These are phyloP conservation scores for Habrosyne pyritoides DNA, from an alignment of 2,888 invertebrate species.

Conservation along the genomic window DNA sequence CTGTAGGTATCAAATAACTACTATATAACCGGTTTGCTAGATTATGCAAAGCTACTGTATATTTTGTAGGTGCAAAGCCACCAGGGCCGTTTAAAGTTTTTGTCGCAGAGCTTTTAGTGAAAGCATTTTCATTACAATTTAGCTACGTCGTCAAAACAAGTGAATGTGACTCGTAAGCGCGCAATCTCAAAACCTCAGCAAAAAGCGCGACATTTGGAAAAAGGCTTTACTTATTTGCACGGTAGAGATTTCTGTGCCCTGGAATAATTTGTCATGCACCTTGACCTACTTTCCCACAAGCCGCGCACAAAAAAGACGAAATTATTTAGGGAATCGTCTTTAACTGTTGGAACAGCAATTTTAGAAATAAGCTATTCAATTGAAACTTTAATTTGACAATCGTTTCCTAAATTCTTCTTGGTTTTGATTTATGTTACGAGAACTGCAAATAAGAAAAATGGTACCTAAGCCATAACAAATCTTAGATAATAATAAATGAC, in stretches of 20 bases:
- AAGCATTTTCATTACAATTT: constrained; percentile 30
- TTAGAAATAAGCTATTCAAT: constrained; percentile 36
- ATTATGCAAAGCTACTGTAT: not conserved
- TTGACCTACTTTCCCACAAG: constrained; percentile 54
- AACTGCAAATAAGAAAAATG: not conserved
- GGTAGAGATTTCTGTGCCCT: constrained; percentile 45
- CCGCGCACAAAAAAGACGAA: constrained; percentile 35
- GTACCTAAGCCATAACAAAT: no score
- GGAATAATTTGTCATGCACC: constrained; percentile 66
- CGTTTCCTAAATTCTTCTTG: constrained; percentile 10
- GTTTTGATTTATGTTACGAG: not conserved
- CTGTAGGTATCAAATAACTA: no score
- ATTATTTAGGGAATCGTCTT: constrained; percentile 46
- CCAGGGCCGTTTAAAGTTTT: not conserved
- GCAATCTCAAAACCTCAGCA: constrained; percentile 39
- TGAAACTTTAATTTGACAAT: constrained; percentile 25
- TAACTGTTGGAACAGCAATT: constrained; percentile 43
- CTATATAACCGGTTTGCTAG: not conserved
- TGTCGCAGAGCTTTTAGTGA: constrained; percentile 17
- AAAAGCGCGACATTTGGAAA: constrained; percentile 56
- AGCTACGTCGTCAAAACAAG: constrained; percentile 26
- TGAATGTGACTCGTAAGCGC: constrained; percentile 19
- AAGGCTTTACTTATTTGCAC: constrained; percentile 62
- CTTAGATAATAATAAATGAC: no score
- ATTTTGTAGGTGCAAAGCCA: not conserved